Evolutionary conservation across 1,140 invertebrate genomes (phyloP).

Genomic region (Gryon sp.): DNA sequence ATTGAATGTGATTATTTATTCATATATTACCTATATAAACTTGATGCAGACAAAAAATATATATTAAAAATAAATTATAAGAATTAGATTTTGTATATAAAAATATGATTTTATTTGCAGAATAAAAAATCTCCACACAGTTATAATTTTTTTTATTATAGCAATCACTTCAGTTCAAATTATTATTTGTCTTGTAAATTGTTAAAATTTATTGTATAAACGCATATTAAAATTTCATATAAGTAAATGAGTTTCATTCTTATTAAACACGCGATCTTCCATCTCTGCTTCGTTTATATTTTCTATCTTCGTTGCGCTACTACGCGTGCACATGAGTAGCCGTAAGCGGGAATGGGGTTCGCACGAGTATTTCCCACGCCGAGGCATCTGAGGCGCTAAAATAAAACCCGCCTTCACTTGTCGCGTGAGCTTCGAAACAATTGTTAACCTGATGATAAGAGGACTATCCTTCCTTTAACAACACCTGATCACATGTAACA

Average conservation of each 20-base stretch:
- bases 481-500: slow-evolving; percentile 57
- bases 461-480: slow-evolving; percentile 30
- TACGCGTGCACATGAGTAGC: slow-evolving; percentile 47
- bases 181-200: neutral
- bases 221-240: slow-evolving; percentile 1
- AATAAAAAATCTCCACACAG: too few relatives aligned
- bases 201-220: neutral
- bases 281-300: slow-evolving; percentile 15
- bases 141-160: too few relatives aligned
- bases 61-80: too few relatives aligned
- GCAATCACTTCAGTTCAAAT: too few relatives aligned
- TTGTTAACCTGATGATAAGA: slow-evolving; percentile 63
- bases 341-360: slow-evolving; percentile 56
- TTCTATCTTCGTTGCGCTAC: slow-evolving; percentile 11
- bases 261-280: slow-evolving; percentile 1
- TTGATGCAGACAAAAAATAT: neutral
- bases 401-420: slow-evolving; percentile 69
- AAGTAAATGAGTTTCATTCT: slow-evolving; percentile 5
- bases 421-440: slow-evolving; percentile 64
- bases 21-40: too few relatives aligned
- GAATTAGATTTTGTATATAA: too few relatives aligned
- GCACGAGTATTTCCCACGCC: slow-evolving; percentile 73
- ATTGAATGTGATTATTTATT: slow-evolving; percentile 11
- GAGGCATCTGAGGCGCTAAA: slow-evolving; percentile 73
- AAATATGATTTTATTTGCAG: too few relatives aligned